Evolutionary conservation across 35 echinoderm and acorn worm genomes (phyloP), one percentile per base, ranked within the genome.

Genomic region (Apostichopus parvimensis): DNA sequence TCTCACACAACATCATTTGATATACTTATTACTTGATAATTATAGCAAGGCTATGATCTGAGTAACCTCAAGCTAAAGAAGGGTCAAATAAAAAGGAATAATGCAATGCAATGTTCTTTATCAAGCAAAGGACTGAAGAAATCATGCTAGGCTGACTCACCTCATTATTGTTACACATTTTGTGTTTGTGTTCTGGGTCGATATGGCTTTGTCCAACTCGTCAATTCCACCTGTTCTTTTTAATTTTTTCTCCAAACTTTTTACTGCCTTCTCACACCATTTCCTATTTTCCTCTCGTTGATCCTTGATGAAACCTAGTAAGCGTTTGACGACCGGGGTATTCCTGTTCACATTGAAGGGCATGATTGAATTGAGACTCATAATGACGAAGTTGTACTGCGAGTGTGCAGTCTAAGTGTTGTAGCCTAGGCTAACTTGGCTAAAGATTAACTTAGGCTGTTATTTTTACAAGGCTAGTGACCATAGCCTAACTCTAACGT

Each of bases 161-260:
- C 92, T 88, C 73, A 84, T 84, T 14, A 93, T 93, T 53, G 86
- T 93, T 8, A 93, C 86, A 88, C 92, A 93, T 57, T 84, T 93
- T 78, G 92, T 92, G n/a, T 83, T 86, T 1, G 23, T 26, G 34
- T 86, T 79, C 66, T 92, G 91, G 12, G 78, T 92, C 8, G 91
- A 92, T 26, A 92, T 75, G 5, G 91, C 78, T 86, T 92, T 92
- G 58, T 92, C 91, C 26, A 92, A 66, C 64, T 92, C 91, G 25
- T 92, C 91, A 26, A 92, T n/a, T 26, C 77, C 62, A 6, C 91
- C 91, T 13, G 79, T 82, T 66, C 83, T 92, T 64, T 92, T 92
- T 25, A 92, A 59, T 71, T 82, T 80, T 56, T 92, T 92, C 20
- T 83, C 91, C 61, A 92, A 82, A 54, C 79, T 84, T 78, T 92